Conservation (phyloP, 1,140 invertebrate genomes). For the Pinna nobilis region DNA sequence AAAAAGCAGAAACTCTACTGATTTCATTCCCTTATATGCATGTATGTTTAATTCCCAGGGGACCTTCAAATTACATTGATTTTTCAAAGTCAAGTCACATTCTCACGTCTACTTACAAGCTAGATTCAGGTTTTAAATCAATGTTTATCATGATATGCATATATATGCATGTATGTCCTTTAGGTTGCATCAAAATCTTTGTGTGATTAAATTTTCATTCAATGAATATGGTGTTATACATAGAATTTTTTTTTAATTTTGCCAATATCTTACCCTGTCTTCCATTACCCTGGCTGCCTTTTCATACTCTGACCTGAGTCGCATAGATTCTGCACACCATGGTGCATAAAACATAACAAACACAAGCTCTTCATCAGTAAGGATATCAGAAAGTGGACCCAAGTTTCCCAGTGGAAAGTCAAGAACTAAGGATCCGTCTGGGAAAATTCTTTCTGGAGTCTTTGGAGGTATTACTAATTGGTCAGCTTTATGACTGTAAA, state of each 20-base stretch:
- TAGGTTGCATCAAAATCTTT: too few relatives aligned
- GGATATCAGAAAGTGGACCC: constrained; percentile 50
- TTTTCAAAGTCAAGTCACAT: not conserved
- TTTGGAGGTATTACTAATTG: constrained; percentile 48
- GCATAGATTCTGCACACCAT: constrained; percentile 89
- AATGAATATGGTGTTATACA: not conserved
- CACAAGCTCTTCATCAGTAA: constrained; percentile 57
- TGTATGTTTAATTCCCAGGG: too few relatives aligned
- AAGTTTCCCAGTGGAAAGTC: constrained; percentile 64
- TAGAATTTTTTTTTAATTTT: not conserved
- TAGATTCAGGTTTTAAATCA: not conserved
- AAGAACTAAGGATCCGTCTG: constrained; percentile 50
- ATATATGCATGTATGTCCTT: too few relatives aligned
- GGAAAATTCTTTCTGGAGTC: constrained; percentile 60
- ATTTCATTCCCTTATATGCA: too few relatives aligned
- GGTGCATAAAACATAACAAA: constrained; percentile 93
- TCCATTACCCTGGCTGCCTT: constrained; percentile 82
- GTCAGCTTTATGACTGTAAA: too few relatives aligned
- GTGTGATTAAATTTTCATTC: not conserved
- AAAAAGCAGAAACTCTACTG: too few relatives aligned
- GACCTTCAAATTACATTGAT: too few relatives aligned
- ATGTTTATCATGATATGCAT: too few relatives aligned
- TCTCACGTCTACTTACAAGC: not conserved
- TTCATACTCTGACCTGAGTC: constrained; percentile 83
- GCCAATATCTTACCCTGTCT: constrained; percentile 78